Conservation (phyloP, 2,113 vertebrate species). For the Sceloporus tristichus region DNA sequence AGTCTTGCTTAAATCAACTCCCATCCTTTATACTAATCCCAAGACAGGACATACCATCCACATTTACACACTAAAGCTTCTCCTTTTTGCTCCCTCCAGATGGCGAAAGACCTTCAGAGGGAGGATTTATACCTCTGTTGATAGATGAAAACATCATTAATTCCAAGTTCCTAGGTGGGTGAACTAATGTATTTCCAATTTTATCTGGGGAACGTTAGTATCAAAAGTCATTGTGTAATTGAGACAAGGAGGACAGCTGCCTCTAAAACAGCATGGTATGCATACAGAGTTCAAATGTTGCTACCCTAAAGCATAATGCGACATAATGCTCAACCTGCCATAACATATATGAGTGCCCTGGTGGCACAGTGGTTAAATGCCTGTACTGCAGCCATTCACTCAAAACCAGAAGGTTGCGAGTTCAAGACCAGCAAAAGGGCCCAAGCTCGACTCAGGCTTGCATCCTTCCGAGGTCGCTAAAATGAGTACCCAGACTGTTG, state of each 20-base stretch:
- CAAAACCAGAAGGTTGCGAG: too few relatives aligned
- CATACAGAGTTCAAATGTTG: not conserved
- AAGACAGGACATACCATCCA: not conserved
- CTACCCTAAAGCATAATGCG: not conserved
- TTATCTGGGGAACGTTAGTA: not conserved
- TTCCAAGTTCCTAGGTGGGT: constrained; percentile 51
- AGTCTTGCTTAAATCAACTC: not conserved
- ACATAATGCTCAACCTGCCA: too few relatives aligned
- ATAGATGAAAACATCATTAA: constrained; percentile 47
- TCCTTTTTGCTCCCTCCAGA: constrained; percentile 38
- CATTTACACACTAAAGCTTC: not conserved
- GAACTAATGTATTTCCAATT: not conserved
- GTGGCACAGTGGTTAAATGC: too few relatives aligned
- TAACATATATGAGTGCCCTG: too few relatives aligned
- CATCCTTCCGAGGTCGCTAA: too few relatives aligned
- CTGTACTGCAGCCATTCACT: too few relatives aligned
- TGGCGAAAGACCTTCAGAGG: constrained; percentile 22
- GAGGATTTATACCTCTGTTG: constrained; percentile 45
- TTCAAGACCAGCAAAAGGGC: too few relatives aligned
- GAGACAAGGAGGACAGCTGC: not conserved
- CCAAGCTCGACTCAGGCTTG: too few relatives aligned
- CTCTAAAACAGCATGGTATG: too few relatives aligned
- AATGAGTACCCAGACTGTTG: too few relatives aligned
- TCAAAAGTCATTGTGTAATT: not conserved
- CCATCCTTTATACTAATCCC: not conserved